Evolutionary conservation across 2,113 vertebrate genomes (phyloP), one percentile per base, ranked within the genome.

Genomic region (Rhadina sibilatrix): DNA sequence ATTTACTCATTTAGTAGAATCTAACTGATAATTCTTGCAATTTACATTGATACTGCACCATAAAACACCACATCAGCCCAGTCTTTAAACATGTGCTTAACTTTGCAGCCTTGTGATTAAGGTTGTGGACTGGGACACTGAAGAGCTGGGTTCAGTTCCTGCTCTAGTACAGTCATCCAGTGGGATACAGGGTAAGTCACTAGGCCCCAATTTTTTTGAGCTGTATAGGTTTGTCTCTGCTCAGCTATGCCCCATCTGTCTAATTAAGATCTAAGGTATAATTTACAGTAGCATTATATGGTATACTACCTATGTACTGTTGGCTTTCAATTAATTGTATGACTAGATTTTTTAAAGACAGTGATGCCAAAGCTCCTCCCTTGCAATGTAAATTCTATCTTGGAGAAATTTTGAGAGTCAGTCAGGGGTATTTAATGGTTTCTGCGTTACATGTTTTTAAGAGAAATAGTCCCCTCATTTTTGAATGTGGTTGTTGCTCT

Each of bases 41-140:
- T 60, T 94, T 81, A 42, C 37, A 3, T 90, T 95, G 70, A 89
- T 96, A 57, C 49, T 93, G 66, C 94, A 93, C 91, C 74, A 14
- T 84, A 79, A 93, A 85, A n/a, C 78, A 94, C 74, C 87, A 57
- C 23, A 3, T 85, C 87, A 79, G 46, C 91, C 91, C 95, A 95
- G 95, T 90, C 95, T 94, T 97, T 96, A 97, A 96, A 94, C 13
- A 4, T 94, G 91, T 95, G 87, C 94, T 96, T 97, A 95, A 96
- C 94, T 96, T 97, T 96, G 90, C 91, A 97, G 94, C 95, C 96
- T 97, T 96, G 91, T 94, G 94, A 82, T 93, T 65, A 96, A 97
- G 95, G 94, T 97, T 97, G 95, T 96, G 91, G 95, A 93, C 87
- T 97, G 95, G 93, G 91, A 95, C 89, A 92, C 93, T 94, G 96